Evolutionary conservation across 2,113 vertebrate species (phyloP).

Genomic region (Sciurus niger): DNA sequence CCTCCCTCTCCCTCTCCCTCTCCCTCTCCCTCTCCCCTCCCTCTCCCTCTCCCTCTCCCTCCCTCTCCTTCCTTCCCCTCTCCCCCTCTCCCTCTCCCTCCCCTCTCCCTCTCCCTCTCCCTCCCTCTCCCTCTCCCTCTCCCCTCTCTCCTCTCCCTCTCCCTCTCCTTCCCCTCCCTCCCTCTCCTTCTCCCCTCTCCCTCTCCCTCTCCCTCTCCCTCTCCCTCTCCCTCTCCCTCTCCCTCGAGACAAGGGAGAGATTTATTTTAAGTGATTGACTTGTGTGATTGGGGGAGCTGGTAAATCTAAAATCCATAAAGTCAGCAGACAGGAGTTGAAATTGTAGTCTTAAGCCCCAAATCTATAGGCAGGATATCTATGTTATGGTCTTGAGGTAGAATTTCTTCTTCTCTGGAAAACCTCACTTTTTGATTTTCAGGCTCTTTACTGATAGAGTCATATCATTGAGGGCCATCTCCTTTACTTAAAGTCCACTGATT

Average conservation of each 20-base stretch:
- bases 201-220: no score
- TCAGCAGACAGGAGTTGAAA: not conserved
- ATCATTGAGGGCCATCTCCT: not conserved
- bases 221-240: no score
- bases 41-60: no score
- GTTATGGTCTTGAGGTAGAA: slow-evolving; percentile 16
- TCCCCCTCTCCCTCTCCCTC: no score
- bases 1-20: no score
- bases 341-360: slow-evolving; percentile 15
- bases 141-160: no score
- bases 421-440: slow-evolving; percentile 10
- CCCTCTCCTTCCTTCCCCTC: no score
- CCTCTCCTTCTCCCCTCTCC: no score
- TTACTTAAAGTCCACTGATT: slow-evolving; percentile 30
- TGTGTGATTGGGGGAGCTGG: not conserved
- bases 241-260: not conserved
- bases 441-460: not conserved
- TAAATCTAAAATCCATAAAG: slow-evolving; percentile 6
- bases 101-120: not conserved
- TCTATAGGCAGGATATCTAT: not conserved
- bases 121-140: no score
- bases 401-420: slow-evolving; percentile 12
- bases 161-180: no score
- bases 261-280: slow-evolving; percentile 17
- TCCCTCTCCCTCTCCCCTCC: no score